Base-by-base conservation (phyloP, 1,140 invertebrate genomes). In the Leptopilina clavipes region DNA sequence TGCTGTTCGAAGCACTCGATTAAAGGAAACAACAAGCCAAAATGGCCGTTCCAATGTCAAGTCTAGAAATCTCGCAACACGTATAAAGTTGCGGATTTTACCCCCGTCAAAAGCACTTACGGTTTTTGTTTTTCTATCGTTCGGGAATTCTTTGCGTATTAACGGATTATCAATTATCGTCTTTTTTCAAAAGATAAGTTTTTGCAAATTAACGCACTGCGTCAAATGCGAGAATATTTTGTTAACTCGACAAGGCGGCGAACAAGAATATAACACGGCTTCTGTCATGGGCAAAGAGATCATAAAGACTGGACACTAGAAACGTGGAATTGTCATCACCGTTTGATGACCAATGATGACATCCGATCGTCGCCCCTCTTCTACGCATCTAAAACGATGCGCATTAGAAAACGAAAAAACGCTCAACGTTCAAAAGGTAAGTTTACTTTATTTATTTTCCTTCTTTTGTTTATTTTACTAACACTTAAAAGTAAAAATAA, bases 31-130 rank as follows among this genome's bases (percentile, higher is more conserved):
- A 87, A 87, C 83, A 87, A 83, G 86, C 83, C 86, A 89, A 89
- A 88, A 89, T 89, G 88, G 88, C 88, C 86, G 88, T 84, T 79
- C 84, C 87, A 88, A 88, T 88, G 86, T 89, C 87, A 88, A 87
- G 83, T 83, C 73, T 52, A 65, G 25, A 65, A 65, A 22, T 17
- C 77, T 59, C n/a, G 73, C 73, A 77, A 73, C 70, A 43, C 70
- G 44, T 44, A 54, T 65, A 70, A 45, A 44, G 72, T 48, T 59
- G 14, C 18, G 44, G 72, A 71, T 25, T 75, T 74, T 52, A 70
- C 40, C 75, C 54, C 45, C 59, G 17, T 43, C 54, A 72, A 77
- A 79, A 76, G 59, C 59, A 71, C 79, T 76, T 74, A 79, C 43
- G 75, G 18, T 77, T 73, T 17, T 45, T 59, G 1, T 40, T 40